phyloP scores from a whole-genome alignment of 2,113 vertebrate species.

The Choloepus hoffmanni region DNA sequence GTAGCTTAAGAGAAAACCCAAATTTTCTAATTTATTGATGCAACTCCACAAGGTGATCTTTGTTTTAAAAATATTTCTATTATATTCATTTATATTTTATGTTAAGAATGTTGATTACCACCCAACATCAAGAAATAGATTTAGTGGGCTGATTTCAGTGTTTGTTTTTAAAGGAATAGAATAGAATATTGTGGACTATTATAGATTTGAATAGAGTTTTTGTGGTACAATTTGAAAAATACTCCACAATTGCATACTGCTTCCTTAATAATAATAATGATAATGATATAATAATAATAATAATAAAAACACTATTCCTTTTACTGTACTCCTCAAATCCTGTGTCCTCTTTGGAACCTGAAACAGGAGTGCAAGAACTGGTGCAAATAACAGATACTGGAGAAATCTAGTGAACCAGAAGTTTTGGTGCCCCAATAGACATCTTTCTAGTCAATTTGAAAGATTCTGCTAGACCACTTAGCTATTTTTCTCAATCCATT shows the following conservation, averaged over 20 bases:
- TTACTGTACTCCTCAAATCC: neutral
- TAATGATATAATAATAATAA: no score
- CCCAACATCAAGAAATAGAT: neutral
- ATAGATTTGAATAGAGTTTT: neutral
- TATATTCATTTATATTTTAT: neutral
- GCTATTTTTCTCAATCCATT: constrained; percentile 29
- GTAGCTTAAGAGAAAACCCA: neutral
- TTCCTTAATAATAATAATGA: neutral
- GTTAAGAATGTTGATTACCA: constrained; percentile 44
- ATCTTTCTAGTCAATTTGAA: constrained; percentile 25
- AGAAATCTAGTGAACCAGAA: neutral
- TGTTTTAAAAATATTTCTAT: constrained; percentile 38
- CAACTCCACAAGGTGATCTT: constrained; percentile 38
- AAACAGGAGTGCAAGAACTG: neutral
- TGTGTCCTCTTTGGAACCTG: neutral
- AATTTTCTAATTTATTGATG: constrained; percentile 20
- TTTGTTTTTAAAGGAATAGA: neutral
- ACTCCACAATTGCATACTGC: neutral
- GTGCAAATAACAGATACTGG: neutral
- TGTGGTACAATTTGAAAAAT: constrained; percentile 45
- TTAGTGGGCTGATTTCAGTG: neutral
- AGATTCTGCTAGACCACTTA: neutral
- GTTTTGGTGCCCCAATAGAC: neutral
- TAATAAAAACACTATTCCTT: neutral
- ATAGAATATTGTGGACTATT: neutral